Conservation (phyloP, 1,140 invertebrate genomes). For the Chrysoperla carnea region DNA sequence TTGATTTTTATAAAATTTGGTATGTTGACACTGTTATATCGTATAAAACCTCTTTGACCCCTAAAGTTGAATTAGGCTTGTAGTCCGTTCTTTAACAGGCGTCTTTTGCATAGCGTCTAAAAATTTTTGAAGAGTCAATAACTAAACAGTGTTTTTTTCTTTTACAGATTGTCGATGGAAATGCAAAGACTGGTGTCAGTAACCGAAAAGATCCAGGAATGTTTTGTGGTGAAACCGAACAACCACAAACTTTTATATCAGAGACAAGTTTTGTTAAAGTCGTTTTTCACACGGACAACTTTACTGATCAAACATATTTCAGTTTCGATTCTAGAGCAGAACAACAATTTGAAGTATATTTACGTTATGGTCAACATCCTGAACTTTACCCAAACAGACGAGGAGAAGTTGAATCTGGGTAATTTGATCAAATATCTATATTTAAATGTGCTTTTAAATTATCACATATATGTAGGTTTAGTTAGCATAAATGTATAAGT, state of each 20-base stretch:
- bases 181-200: slow-evolving; percentile 67
- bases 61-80: too few relatives aligned
- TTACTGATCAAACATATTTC: slow-evolving; percentile 75
- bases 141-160: background rate
- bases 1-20: too few relatives aligned
- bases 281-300: slow-evolving; percentile 79
- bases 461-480: too few relatives aligned
- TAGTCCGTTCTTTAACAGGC: too few relatives aligned
- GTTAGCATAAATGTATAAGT: too few relatives aligned
- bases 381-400: slow-evolving; percentile 78
- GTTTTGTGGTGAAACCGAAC: slow-evolving; percentile 84
- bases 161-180: slow-evolving; percentile 62
- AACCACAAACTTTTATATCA: slow-evolving; percentile 83
- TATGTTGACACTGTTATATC: too few relatives aligned
- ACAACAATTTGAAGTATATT: slow-evolving; percentile 74
- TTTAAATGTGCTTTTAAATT: background rate
- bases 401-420: slow-evolving; percentile 65
- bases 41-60: too few relatives aligned
- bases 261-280: slow-evolving; percentile 84
- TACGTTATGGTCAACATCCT: slow-evolving; percentile 79
- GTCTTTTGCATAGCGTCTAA: too few relatives aligned
- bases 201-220: slow-evolving; percentile 73
- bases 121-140: too few relatives aligned
- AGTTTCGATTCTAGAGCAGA: slow-evolving; percentile 64
- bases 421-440: slow-evolving; percentile 9